These are phyloP conservation scores for Adineta ricciae DNA, from an alignment of 2,888 invertebrate species.

Conservation along the genomic window DNA sequence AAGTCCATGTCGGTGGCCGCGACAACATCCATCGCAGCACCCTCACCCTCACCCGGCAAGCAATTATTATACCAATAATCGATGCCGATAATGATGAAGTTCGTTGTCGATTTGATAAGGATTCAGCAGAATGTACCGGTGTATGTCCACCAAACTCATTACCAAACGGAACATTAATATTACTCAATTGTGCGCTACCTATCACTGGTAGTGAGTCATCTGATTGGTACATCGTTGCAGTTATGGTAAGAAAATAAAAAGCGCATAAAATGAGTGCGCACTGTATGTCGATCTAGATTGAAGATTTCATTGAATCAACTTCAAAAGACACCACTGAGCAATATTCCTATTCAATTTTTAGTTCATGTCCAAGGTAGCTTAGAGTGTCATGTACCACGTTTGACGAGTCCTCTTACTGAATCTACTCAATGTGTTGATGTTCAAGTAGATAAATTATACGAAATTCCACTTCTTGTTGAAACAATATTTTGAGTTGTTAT, in stretches of 20 bases:
- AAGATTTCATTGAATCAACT: background rate
- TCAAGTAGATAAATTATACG: background rate
- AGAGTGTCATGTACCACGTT: background rate
- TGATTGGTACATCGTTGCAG: background rate
- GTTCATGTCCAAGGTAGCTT: background rate
- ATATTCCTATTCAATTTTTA: background rate
- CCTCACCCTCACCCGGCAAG: no score
- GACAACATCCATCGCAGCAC: no score
- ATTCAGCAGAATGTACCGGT: background rate
- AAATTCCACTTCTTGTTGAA: background rate
- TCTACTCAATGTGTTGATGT: background rate
- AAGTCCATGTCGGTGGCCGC: no score
- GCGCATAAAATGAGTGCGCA: no score
- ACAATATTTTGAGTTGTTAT: background rate
- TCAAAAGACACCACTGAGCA: background rate
- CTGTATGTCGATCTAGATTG: background rate
- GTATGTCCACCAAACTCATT: background rate
- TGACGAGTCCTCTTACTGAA: background rate
- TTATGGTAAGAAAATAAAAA: background rate
- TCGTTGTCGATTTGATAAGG: background rate
- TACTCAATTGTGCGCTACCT: background rate
- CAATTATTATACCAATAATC: background rate
- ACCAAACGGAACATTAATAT: background rate
- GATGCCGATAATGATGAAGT: background rate
- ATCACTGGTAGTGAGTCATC: background rate